Base-by-base conservation (phyloP, 2,797 vertebrate genomes). In the Catamblyrhynchus diadema region DNA sequence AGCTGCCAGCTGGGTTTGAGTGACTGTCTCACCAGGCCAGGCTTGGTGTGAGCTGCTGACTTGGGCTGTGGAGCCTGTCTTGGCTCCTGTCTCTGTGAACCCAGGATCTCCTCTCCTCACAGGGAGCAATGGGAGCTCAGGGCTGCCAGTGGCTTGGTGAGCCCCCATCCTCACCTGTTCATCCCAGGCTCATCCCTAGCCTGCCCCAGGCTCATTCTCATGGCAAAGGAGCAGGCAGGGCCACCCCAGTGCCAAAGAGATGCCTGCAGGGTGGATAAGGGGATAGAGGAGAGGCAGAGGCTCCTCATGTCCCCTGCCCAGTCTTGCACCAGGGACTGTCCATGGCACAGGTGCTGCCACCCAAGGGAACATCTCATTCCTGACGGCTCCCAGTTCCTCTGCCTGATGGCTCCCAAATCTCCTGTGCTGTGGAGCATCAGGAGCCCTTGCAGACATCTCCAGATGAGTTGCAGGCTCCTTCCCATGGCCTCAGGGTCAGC, bases 401-500 rank as follows among this genome's bases (percentile, higher is more conserved):
- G 48, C 37, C 45, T 17, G 2, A 9, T 13, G 66, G 45, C 5
- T 88, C 51, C 75, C 67, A 51, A 61, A 9, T 13, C 72, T 61
- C n/a, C 62, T 13, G 45, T 2, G 5, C 75, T 62, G 33, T 37
- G 65, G 44, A 86, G 51, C 51, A 56, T 1, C 72, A 66, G 69
- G 35, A 88, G 53, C 69, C 37, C 57, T 33, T 41, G 41, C 61
- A 86, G 61, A 78, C 59, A 28, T 53, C 22, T 51, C 51, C 44
- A 39, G 88, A 66, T 12, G 72, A 93, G 77, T 75, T 73, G 32
- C 60, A 71, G 75, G 41, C 83, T 90, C 88, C 94, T 96, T 92
- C 94, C 86, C 91, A 64, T 56, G 94, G 94, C 77, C 88, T 23
- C 28, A 0, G 3, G 79, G 72, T 87, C 92, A 57, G 9, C 0